Evolutionary conservation across 2,888 invertebrate species (phyloP).

Genomic region (Seira musarum): DNA sequence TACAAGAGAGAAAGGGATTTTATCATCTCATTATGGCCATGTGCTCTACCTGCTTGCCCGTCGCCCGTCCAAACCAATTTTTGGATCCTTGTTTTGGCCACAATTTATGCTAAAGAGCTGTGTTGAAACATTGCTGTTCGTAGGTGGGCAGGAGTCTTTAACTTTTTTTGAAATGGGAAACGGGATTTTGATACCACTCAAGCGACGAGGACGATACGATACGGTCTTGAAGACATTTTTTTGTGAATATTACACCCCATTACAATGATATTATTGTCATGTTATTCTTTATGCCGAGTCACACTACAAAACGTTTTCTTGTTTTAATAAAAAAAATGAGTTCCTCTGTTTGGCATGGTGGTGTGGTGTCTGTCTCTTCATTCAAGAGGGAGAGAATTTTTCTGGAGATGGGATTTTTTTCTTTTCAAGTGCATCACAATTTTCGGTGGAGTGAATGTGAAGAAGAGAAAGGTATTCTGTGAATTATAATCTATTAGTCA

Average conservation of each 20-base stretch:
- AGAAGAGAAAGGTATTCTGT: not conserved
- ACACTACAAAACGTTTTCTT: slow-evolving; percentile 5
- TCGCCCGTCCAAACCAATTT: slow-evolving; percentile 3
- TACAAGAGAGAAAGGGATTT: too few relatives aligned
- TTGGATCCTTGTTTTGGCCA: slow-evolving; percentile 19
- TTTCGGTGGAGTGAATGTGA: too few relatives aligned
- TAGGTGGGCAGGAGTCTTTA: slow-evolving; percentile 45
- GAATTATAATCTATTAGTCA: slow-evolving; percentile 18
- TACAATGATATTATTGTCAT: slow-evolving; percentile 38
- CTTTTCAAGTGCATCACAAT: too few relatives aligned
- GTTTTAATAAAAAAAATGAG: not conserved
- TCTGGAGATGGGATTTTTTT: too few relatives aligned
- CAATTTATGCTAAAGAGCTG: slow-evolving; percentile 11
- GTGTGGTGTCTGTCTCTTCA: too few relatives aligned
- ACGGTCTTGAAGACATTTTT: slow-evolving; percentile 45
- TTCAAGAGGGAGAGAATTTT: too few relatives aligned
- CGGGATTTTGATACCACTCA: slow-evolving; percentile 44
- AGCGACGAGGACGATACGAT: too few relatives aligned
- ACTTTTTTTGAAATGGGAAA: slow-evolving; percentile 17
- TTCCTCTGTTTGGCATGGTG: too few relatives aligned
- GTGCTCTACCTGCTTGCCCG: too few relatives aligned
- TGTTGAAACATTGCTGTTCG: slow-evolving; percentile 26
- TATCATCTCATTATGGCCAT: too few relatives aligned
- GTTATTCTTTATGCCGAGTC: slow-evolving; percentile 28
- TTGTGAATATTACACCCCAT: slow-evolving; percentile 48